Evolutionary conservation across 2,113 vertebrate genomes (phyloP).

Genomic region (Vidua chalybeata): DNA sequence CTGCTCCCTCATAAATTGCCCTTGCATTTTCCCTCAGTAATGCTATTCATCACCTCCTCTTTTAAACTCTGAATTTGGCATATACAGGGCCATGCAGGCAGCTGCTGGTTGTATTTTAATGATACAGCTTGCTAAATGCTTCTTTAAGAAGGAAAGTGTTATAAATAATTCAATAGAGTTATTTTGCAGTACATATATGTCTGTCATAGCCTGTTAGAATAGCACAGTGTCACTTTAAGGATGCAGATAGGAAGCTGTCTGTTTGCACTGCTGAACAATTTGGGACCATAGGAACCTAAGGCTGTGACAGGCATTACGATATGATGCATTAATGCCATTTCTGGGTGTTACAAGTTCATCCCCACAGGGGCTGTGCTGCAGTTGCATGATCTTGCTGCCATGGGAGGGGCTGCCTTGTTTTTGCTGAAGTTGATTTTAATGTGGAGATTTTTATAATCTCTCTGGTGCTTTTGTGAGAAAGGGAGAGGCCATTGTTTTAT

Average conservation of each 20-base stretch:
- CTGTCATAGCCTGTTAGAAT: not conserved
- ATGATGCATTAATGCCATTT: not conserved
- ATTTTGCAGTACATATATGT: not conserved
- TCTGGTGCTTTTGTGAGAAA: not conserved
- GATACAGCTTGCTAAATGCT: not conserved
- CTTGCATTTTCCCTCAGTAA: not conserved
- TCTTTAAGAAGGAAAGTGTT: not conserved
- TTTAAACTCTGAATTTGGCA: not conserved
- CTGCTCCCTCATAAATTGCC: not conserved
- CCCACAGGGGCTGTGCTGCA: not conserved
- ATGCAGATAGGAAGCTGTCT: not conserved
- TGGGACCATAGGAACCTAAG: not conserved
- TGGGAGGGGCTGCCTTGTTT: constrained; percentile 5
- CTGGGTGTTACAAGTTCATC: not conserved
- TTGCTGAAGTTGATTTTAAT: not conserved
- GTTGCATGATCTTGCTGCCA: not conserved
- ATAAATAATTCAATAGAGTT: not conserved
- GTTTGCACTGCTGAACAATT: not conserved
- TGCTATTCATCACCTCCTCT: not conserved
- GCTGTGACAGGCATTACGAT: not conserved
- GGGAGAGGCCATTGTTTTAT: not conserved
- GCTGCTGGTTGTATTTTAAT: not conserved
- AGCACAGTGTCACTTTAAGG: not conserved
- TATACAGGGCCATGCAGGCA: not conserved
- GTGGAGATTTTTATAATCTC: not conserved